Evolutionary conservation across 92 coral and sea anemone genomes (phyloP), one percentile per base, ranked within the genome.

Genomic region (Diadumene lineata): DNA sequence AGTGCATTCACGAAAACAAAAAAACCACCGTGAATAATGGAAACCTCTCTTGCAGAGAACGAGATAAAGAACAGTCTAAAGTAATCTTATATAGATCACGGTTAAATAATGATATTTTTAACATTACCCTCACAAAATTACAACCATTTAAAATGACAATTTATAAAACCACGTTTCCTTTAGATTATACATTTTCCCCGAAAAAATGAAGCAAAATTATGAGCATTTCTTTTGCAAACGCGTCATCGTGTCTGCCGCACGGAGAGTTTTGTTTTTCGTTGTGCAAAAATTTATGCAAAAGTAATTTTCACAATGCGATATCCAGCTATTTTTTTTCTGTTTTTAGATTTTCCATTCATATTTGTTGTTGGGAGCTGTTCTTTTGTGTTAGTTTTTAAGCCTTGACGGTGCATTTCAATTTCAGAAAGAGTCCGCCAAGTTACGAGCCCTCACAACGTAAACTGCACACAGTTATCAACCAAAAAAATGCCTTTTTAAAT

Each of bases 21-120:
- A n/a, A 72, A 75, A 57, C 23, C 70, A 74, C 67, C 87, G 81
- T 86, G 87, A 70, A 81, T 81, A 70, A 86, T 82, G 87, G 26
- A 86, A 53, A 81, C 57, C 75, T 75, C 73, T 70, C 87, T 65
- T 70, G 91, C 73, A 68, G 77, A 53, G 84, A 58, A 61, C 31
- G 57, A 70, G 85, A 60, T 63, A 86, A 81, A 86, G 73, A 83
- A 86, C 31, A 32, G 38, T 48, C 19, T 60, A 56, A 29, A 44
- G 31, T 38, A 58, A 58, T 50, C 75, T 50, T 27, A 3, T 34
- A 32, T 29, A 38, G 68, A 73, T 69, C 44, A 73, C 75, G 82
- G 82, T 58, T 34, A 66, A 78, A 68, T 68, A 32, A 63, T 27
- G 38, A 68, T 55, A 66, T 64, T 77, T 66, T 66, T 38, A 4